Percentiles rank a stretch among this genome's conserved stretches.
phyloP scores from a whole-genome alignment of 2,888 invertebrate species.

The Nysson spinosus region DNA sequence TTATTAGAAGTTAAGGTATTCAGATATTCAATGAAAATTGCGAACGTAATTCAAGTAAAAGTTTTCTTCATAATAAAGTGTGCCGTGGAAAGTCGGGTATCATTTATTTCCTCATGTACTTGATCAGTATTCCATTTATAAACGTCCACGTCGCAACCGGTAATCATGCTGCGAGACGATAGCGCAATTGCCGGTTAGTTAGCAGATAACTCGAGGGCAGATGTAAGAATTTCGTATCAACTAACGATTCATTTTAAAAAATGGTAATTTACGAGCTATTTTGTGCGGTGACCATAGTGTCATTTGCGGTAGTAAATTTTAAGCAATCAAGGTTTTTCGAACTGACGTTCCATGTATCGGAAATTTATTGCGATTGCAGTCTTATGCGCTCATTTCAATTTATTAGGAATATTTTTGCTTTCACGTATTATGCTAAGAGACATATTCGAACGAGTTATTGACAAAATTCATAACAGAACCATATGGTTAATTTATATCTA shows the following conservation, averaged over 20 bases:
- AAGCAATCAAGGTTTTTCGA: no score
- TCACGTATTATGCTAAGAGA: no score
- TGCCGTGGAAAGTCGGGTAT: neutral
- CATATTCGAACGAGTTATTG: no score
- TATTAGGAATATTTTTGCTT: no score
- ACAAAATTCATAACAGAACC: no score
- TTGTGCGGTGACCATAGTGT: neutral
- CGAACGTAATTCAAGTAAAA: neutral
- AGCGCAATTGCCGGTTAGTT: neutral
- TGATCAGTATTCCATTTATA: slow-evolving; percentile 4
- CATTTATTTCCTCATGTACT: neutral
- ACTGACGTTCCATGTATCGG: no score
- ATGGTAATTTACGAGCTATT: neutral
- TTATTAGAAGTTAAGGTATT: no score
- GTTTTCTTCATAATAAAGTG: neutral
- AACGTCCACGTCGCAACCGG: neutral
- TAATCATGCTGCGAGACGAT: slow-evolving; percentile 4
- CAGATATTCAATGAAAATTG: neutral
- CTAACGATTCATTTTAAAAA: neutral
- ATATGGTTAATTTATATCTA: no score
- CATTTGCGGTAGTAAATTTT: no score
- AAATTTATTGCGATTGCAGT: no score
- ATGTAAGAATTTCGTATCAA: neutral
- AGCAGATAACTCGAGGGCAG: neutral
- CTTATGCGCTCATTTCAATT: no score